Percentiles rank a stretch among this genome's conserved stretches.
Evolutionary conservation across 2,797 vertebrate genomes (phyloP).

Genomic region (Glyptemys insculpta): DNA sequence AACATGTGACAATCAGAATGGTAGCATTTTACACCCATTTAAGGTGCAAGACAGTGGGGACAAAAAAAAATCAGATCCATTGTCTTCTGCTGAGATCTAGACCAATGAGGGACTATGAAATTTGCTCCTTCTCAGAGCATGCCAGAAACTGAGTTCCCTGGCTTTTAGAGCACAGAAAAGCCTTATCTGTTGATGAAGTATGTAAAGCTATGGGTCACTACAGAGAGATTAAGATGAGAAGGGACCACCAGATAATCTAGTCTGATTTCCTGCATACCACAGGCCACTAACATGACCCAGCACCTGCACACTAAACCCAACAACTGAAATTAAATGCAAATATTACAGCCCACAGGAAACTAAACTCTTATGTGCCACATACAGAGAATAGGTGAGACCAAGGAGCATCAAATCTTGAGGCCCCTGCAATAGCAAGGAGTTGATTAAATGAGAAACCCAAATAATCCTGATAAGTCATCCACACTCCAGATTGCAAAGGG

Average conservation of each 20-base stretch:
- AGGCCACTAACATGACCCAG: background rate
- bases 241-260: background rate
- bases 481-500: too few species aligned
- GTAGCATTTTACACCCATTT: background rate
- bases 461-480: too few species aligned
- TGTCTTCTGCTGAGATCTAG: background rate
- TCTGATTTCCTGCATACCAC: background rate
- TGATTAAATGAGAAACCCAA: too few species aligned
- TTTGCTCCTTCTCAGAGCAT: background rate
- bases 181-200: background rate
- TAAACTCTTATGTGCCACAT: background rate
- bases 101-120: background rate
- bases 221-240: background rate
- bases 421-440: too few species aligned
- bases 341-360: background rate
- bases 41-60: background rate
- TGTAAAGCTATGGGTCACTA: background rate
- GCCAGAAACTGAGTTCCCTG: background rate
- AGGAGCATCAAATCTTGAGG: too few species aligned
- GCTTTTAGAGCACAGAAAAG: background rate
- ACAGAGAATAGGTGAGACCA: too few species aligned
- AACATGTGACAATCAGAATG: background rate
- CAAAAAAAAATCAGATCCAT: background rate
- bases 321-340: background rate
- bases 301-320: background rate